A percentile compares a stretch with the other conserved stretches of the same genome.
Evolutionary conservation across 2,113 vertebrate genomes (phyloP).

Genomic region (Eptesicus fuscus): DNA sequence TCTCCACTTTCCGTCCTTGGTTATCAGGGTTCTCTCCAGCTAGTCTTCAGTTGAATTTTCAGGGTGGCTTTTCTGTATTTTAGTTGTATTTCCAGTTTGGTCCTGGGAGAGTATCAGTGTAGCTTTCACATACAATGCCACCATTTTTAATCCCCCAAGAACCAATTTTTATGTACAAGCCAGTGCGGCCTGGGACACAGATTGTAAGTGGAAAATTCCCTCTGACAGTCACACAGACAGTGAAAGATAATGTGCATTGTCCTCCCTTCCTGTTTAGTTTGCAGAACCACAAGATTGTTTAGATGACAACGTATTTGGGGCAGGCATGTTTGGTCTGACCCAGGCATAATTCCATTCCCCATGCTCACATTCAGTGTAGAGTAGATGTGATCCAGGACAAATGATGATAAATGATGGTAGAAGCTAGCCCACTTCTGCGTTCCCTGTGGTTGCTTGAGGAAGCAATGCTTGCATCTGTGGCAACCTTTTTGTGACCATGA

Average conservation of each 20-base stretch:
- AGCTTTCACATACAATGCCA: too few species aligned
- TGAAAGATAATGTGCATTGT: neutral
- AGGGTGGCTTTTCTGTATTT: too few species aligned
- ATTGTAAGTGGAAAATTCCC: neutral
- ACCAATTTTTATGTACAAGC: neutral
- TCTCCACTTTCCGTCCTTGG: too few species aligned
- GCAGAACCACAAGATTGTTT: neutral
- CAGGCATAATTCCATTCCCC: neutral
- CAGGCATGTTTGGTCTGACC: neutral
- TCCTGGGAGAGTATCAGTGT: too few species aligned
- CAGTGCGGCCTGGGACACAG: neutral
- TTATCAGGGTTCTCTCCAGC: too few species aligned
- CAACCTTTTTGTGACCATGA: neutral
- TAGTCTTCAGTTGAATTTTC: too few species aligned
- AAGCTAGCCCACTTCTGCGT: neutral
- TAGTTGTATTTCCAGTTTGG: too few species aligned
- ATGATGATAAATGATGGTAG: neutral
- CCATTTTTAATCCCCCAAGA: too few species aligned
- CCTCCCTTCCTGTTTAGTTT: neutral
- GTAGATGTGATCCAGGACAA: neutral
- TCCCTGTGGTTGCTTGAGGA: neutral
- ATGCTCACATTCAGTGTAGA: neutral
- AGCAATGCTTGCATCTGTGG: neutral
- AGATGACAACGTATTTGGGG: neutral
- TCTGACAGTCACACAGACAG: neutral